Evolutionary conservation across 1,140 invertebrate species (phyloP), one percentile per base, ranked within the genome.

Genomic region (Diploscapter pachys): DNA sequence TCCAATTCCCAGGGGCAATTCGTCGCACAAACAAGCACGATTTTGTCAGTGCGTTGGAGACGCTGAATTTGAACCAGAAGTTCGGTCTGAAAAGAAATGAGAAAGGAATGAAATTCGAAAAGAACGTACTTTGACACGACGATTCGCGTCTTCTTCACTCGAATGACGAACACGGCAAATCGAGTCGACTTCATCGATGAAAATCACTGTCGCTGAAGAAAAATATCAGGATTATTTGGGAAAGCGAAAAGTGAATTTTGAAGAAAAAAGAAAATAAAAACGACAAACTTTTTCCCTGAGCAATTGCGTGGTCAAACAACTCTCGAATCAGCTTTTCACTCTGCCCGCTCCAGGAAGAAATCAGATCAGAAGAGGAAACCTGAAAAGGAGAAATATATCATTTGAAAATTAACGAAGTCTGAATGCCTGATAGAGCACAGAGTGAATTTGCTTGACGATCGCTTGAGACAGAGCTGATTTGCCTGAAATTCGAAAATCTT

Each of bases 1-100:
- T 71, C 69, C 62, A 71, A 49, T 65, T 71, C 69, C 69, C 69
- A 71, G 5, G 69, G 69, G 49, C 69, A 71, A 65, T 71, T 71
- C 9, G 69, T 71, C 48, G 69, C 69, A 31, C 54, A 61, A 3
- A 71, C 56, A 0, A 71, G 69, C n/a, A 71, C 50, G 5, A 62
- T 5, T 11, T 49, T 5, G 11, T 54, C 9, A 5, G 59, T n/a
- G 5, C 11, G 51, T 3, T 71, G 54, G 11, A 71, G 55, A n/a
- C 69, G 69, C n/a, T 61, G 69, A 5, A 71, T 63, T 49, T 71
- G 69, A 8, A 71, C 69, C 8, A 71, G 49, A 6, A 71, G 9
- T 50, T 71, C 69, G 5, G 69, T 71, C 69, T 65, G 8, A 65
- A 65, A 8, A 65, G 8, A 8, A 65, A 8, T 9, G 9, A 11